These are phyloP conservation scores for Phengaris alcon DNA, from an alignment of 2,888 invertebrate species.

Conservation along the genomic window DNA sequence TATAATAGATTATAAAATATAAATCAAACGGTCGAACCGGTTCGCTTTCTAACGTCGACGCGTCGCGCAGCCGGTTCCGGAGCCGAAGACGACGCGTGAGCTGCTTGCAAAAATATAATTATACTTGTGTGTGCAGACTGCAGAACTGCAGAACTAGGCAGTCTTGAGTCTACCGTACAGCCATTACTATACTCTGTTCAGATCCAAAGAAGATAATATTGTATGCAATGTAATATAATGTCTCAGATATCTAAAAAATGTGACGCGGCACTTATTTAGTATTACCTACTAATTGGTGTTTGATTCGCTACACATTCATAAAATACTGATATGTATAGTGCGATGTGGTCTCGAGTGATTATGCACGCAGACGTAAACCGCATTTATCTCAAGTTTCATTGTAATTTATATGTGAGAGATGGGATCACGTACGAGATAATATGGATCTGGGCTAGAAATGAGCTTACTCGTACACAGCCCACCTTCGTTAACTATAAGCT, in stretches of 20 bases:
- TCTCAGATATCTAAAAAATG: too few species aligned
- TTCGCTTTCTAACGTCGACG: conserved; percentile 18
- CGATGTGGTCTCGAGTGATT: not conserved
- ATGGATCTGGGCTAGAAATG: not conserved
- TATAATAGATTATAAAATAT: not conserved
- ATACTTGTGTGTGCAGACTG: not conserved
- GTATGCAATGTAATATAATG: too few species aligned
- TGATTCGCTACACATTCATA: too few species aligned
- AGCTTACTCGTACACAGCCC: not conserved
- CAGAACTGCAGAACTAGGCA: too few species aligned
- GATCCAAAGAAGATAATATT: too few species aligned
- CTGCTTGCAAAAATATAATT: not conserved
- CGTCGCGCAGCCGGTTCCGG: not conserved
- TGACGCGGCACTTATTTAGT: too few species aligned
- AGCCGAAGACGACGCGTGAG: not conserved
- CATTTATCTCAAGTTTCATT: conserved; percentile 15
- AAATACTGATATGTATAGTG: not conserved
- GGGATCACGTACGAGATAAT: not conserved
- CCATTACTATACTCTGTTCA: too few species aligned
- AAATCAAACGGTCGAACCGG: conserved; percentile 18
- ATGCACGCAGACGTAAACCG: not conserved
- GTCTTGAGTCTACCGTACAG: too few species aligned
- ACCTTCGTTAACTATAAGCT: not conserved
- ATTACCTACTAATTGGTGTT: too few species aligned
- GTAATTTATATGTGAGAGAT: conserved; percentile 15